Base-by-base conservation (phyloP, 1,140 invertebrate genomes). In the Mactra quadrangularis region DNA sequence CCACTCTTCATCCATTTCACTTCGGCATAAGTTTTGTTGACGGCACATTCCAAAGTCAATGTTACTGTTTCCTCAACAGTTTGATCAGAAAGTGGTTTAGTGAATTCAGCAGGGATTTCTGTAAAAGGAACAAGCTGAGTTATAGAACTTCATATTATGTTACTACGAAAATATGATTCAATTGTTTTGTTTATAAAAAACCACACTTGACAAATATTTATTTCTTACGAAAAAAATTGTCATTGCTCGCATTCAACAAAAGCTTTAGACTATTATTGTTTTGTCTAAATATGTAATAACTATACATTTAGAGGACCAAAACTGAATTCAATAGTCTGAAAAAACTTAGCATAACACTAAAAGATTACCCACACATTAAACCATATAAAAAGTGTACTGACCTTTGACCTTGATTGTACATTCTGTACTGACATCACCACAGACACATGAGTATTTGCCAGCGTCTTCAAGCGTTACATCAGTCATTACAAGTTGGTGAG, bases 1-100 rank as follows among this genome's bases (percentile, higher is more conserved):
- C 95, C 95, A 93, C 88, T 84, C 74, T 90, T 91, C n/a, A 89
- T 68, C 92, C 92, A 93, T 59, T 89, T 91, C 38, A 91, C 89
- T 31, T 88, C 83, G 25, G 86, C 83, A 82, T 89, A 82, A 53
- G 87, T 86, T 79, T 91, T 92, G 72, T 87, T 87, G 27, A 93
- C 64, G 81, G 92, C 88, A 85, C 91, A 92, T 72, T 90, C 88
- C 68, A 93, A 86, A 29, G 86, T 87, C 19, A 89, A 87, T 17
- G 75, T 87, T n/a, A 88, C 87, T 52, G 85, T 86, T 75, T 92
- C 89, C 45, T 87, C 86, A n/a, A 85, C 83, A 4, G 85, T 84
- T 50, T 85, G 75, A 57, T 92, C 86, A 35, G 85, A 59, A 0
- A 92, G 87, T 27, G 87, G 87, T 72, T 86, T 89, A n/a, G 83